A percentile compares a stretch with the other conserved stretches of the same genome.
phyloP scores from a whole-genome alignment of 2,888 invertebrate species.

The Campoletis raptor region DNA sequence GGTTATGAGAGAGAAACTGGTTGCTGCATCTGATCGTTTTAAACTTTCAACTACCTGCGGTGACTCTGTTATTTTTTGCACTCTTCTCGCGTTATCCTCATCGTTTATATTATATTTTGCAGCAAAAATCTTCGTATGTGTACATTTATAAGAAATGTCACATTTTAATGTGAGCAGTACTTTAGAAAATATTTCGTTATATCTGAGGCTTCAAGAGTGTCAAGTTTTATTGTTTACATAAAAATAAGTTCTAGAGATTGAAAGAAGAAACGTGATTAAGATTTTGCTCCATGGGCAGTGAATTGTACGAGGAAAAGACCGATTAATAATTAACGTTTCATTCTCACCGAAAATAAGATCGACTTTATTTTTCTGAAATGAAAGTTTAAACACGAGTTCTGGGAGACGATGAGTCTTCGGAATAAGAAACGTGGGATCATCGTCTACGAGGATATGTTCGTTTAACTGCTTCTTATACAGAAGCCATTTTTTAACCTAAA shows the following conservation, averaged over 20 bases:
- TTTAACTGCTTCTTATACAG: slow-evolving; percentile 26
- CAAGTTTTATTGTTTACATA: not conserved
- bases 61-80: slow-evolving; percentile 33
- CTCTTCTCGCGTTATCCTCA: not conserved
- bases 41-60: slow-evolving; percentile 9
- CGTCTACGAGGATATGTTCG: slow-evolving; percentile 9
- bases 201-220: not conserved
- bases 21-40: slow-evolving; percentile 27
- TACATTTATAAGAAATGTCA: not conserved
- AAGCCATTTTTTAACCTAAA: not conserved
- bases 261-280: too few species aligned
- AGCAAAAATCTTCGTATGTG: not conserved
- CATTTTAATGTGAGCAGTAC: not conserved
- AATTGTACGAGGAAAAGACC: too few species aligned
- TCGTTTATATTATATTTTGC: not conserved
- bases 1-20: not conserved
- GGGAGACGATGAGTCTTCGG: not conserved
- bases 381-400: not conserved
- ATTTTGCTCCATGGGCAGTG: too few species aligned
- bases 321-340: too few species aligned
- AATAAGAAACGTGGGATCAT: not conserved
- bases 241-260: too few species aligned
- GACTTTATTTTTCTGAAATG: not conserved
- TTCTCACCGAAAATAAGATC: not conserved
- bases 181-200: too few species aligned